Conservation (phyloP, 2,113 vertebrate species). For the Arothron firmamentum region DNA sequence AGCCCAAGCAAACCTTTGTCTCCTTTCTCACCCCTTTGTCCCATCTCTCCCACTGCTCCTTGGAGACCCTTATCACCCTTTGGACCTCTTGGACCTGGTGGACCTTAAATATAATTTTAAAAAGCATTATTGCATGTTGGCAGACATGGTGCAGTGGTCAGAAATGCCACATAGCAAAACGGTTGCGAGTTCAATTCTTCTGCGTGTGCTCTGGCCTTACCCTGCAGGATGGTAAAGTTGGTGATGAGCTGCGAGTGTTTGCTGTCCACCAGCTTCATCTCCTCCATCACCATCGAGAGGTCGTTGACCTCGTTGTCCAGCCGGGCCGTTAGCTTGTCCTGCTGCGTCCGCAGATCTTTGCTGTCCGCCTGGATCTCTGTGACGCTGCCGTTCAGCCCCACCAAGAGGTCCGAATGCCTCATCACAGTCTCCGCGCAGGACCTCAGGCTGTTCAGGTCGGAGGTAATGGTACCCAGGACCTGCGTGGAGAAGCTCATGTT, state of each 20-base stretch:
- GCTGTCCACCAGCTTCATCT: constrained; percentile 97
- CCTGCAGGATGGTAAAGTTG: constrained; percentile 96
- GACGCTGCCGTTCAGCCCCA: constrained; percentile 83
- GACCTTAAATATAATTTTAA: constrained; percentile 78
- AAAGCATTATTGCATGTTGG: no score
- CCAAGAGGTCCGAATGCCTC: constrained; percentile 84
- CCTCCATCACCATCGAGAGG: constrained; percentile 93
- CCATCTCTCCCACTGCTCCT: constrained; percentile 82
- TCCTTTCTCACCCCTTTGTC: constrained; percentile 91
- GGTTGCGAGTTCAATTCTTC: no score
- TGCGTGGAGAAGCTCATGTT: constrained; percentile 91
- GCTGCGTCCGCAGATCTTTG: constrained; percentile 81
- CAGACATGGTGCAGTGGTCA: no score
- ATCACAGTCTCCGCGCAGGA: constrained; percentile 88
- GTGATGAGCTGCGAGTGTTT: constrained; percentile 95
- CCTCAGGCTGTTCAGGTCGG: constrained; percentile 86
- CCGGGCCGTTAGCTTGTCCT: constrained; percentile 84
- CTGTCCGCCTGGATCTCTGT: constrained; percentile 82
- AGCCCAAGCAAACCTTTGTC: constrained; percentile 84
- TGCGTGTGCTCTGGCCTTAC: constrained; percentile 63
- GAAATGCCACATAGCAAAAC: no score
- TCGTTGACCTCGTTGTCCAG: constrained; percentile 89
- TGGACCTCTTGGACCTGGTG: constrained; percentile 90
- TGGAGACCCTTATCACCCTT: constrained; percentile 90
- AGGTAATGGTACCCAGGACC: constrained; percentile 85